A percentile compares a stretch with the other conserved stretches of the same genome.
Conservation (phyloP, 2,888 invertebrate species). For the Campoplex nolae region DNA sequence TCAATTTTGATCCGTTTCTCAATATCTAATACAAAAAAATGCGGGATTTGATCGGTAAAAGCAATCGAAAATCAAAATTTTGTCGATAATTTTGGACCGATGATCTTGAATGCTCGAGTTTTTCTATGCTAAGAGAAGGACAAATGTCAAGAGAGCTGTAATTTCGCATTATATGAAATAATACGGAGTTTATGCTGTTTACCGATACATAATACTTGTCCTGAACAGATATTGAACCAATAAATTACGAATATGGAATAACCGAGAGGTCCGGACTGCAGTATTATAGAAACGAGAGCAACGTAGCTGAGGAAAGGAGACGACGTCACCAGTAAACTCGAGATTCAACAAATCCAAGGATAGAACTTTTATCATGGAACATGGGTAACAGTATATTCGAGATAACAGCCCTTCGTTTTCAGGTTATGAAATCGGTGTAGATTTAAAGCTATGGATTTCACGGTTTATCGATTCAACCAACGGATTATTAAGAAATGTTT, state of each 20-base stretch:
- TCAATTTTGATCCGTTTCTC: not conserved
- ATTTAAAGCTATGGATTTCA: too few species aligned
- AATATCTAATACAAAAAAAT: not conserved
- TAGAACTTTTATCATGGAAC: not conserved
- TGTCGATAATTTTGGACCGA: not conserved
- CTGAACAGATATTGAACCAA: constrained; percentile 38
- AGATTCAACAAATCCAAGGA: constrained; percentile 22
- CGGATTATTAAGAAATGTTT: constrained; percentile 22
- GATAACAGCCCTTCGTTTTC: not conserved
- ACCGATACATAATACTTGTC: constrained; percentile 33
- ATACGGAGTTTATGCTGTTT: constrained; percentile 31
- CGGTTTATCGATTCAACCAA: not conserved
- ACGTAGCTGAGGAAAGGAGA: not conserved
- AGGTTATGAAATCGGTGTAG: constrained; percentile 7
- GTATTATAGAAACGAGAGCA: not conserved
- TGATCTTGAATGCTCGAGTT: not conserved
- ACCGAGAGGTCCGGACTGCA: not conserved
- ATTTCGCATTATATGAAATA: constrained; percentile 3
- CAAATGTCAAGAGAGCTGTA: not conserved
- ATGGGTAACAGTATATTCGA: not conserved
- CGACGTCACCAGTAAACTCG: constrained; percentile 1
- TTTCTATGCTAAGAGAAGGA: not conserved
- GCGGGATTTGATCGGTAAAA: not conserved
- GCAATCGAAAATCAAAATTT: not conserved
- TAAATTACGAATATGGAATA: constrained; percentile 12